Evolutionary conservation across 2,797 vertebrate genomes (phyloP).

Genomic region (Anguilla megastoma): DNA sequence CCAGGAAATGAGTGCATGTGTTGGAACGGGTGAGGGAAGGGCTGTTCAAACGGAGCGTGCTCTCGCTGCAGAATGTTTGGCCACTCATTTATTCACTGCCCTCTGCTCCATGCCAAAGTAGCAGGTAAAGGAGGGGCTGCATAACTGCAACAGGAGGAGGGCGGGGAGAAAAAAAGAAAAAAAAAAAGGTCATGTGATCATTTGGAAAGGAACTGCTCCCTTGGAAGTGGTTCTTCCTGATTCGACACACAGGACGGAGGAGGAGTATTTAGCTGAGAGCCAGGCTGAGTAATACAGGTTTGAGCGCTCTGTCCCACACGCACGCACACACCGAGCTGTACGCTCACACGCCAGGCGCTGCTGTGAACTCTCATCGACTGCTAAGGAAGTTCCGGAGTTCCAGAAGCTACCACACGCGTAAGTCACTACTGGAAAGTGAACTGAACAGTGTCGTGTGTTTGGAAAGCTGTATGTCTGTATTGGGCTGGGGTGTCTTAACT

Average conservation of each 20-base stretch:
- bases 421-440: constrained; percentile 50
- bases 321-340: background rate
- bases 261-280: constrained; percentile 41
- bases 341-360: background rate
- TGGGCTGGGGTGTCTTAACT: background rate
- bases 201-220: constrained; percentile 52
- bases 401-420: background rate
- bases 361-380: background rate
- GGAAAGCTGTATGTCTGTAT: background rate
- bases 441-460: constrained; percentile 36
- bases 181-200: constrained; percentile 37
- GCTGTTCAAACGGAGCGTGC: background rate
- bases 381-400: constrained; percentile 13
- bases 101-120: background rate
- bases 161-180: constrained; percentile 25
- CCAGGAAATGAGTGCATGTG: constrained; percentile 17
- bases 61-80: background rate
- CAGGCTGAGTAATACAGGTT: constrained; percentile 50
- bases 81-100: background rate
- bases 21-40: background rate
- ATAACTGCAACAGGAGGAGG: background rate
- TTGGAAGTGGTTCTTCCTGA: constrained; percentile 52
- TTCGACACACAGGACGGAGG: constrained; percentile 34
- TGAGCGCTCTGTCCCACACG: constrained; percentile 33
- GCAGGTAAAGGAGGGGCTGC: background rate